Evolutionary conservation across 2,113 vertebrate species (phyloP), one percentile per base, ranked within the genome.

Genomic region (Laticauda colubrina): DNA sequence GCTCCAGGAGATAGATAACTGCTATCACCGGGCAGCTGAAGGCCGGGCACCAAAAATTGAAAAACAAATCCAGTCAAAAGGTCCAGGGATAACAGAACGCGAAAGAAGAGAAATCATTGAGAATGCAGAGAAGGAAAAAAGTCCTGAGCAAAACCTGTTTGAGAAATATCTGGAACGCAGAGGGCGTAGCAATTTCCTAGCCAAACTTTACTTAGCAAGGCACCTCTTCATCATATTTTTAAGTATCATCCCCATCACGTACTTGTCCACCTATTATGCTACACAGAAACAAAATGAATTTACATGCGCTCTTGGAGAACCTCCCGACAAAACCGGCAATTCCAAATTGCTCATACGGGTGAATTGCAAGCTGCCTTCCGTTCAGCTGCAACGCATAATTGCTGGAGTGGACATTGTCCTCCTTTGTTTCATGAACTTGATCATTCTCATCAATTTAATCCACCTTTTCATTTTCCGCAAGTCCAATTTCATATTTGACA

Each of bases 31-130:
- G 45, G 99, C 99, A 0, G 99, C 99, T 3, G 99, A 99, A 97
- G 99, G 99, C 64, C 97, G 99, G 3, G 99, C 99, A 4, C 99
- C 99, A 56, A 99, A 99, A 98, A 99, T 99, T 45, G 99, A 99
- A 96, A 99, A 99, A 97, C 99, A 99, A 98, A 99, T 99, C 96
- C 99, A 99, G 90, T 99, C 99, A 95, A 99, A 99, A 97, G 99
- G 99, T 34, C 99, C 99, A 0, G 99, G 99, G 88, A 99, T 99
- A 95, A 99, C 98, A 0, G 99, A 99, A 96, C 97, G 98, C 2
- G 99, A 99, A 95, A 97, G 98, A 93, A 97, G 99, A 7, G 99
- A 99, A 97, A 99, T 99, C 94, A 99, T 99, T 95, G 99, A 99
- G 97, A 99, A 99, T 0, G 99, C 99, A 0, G 99, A 99, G 96